Percentiles rank a stretch among this genome's conserved stretches.
Evolutionary conservation across 2,888 invertebrate genomes (phyloP).

Genomic region (Euzophera pinguis): DNA sequence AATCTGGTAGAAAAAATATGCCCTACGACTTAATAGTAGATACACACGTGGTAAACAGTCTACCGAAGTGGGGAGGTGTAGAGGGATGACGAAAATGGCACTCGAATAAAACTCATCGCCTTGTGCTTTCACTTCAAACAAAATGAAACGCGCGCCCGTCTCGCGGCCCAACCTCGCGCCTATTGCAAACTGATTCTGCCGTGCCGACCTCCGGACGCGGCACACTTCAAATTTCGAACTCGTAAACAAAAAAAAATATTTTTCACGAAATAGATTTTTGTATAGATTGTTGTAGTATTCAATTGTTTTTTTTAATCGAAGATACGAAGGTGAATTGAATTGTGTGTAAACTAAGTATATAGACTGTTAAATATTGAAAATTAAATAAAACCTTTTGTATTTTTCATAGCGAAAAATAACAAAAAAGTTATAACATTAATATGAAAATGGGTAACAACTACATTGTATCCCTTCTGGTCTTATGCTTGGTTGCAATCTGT

Average conservation of each 20-base stretch:
- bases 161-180: slow-evolving; percentile 42
- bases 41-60: slow-evolving; percentile 32
- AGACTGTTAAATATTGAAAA: slow-evolving; percentile 24
- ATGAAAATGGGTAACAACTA: slow-evolving; percentile 55
- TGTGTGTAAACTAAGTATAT: slow-evolving; percentile 30
- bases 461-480: slow-evolving; percentile 52
- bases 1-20: slow-evolving; percentile 24
- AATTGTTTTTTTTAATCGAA: slow-evolving; percentile 9
- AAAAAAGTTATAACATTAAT: slow-evolving; percentile 20
- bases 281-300: neutral
- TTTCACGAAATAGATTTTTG: too few relatives aligned
- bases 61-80: slow-evolving; percentile 49
- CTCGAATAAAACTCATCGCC: slow-evolving; percentile 69
- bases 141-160: slow-evolving; percentile 61
- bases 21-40: slow-evolving; percentile 18
- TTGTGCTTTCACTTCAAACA: slow-evolving; percentile 74
- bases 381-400: slow-evolving; percentile 23
- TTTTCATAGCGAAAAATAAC: slow-evolving; percentile 21
- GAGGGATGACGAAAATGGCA: slow-evolving; percentile 73
- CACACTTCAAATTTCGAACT: slow-evolving; percentile 36
- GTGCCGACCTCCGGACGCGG: slow-evolving; percentile 58
- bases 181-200: slow-evolving; percentile 52
- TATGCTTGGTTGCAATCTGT: slow-evolving; percentile 56
- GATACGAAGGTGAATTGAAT: slow-evolving; percentile 21
- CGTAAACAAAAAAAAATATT: slow-evolving; percentile 18